phyloP scores from a whole-genome alignment of 1,140 invertebrate species.

The Piezodorus guildinii region DNA sequence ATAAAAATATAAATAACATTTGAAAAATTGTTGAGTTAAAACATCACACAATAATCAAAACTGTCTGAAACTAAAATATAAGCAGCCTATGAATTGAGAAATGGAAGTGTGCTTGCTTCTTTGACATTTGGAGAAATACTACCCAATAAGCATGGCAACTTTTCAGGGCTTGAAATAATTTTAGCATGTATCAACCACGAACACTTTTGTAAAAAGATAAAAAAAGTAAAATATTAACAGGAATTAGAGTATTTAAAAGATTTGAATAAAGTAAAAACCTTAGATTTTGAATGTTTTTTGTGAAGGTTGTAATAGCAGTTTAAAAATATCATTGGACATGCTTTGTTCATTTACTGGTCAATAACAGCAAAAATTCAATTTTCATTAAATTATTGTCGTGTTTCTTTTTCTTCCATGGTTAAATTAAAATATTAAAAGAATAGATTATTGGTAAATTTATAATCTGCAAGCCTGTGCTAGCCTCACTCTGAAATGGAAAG shows the following conservation, averaged over 20 bases:
- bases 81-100: constrained; percentile 22
- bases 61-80: constrained; percentile 24
- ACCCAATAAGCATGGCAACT: constrained; percentile 27
- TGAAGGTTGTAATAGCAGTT: not conserved
- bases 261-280: constrained; percentile 2
- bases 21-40: not conserved
- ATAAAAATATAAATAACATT: constrained; percentile 7
- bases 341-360: too few species aligned
- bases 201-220: constrained; percentile 23
- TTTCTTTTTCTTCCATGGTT: too few species aligned
- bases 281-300: not conserved
- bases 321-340: too few species aligned
- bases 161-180: constrained; percentile 24
- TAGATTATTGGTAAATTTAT: too few species aligned
- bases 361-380: too few species aligned
- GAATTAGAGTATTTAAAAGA: not conserved
- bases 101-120: constrained; percentile 25
- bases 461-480: too few species aligned
- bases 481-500: too few species aligned
- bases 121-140: constrained; percentile 24
- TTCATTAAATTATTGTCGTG: too few species aligned
- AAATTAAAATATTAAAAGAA: too few species aligned
- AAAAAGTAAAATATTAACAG: not conserved
- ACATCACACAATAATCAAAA: not conserved
- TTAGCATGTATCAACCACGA: constrained; percentile 27